A percentile compares a stretch with the other conserved stretches of the same genome.
Conservation (phyloP, 2,797 vertebrate species). For the Danio tinwini region DNA sequence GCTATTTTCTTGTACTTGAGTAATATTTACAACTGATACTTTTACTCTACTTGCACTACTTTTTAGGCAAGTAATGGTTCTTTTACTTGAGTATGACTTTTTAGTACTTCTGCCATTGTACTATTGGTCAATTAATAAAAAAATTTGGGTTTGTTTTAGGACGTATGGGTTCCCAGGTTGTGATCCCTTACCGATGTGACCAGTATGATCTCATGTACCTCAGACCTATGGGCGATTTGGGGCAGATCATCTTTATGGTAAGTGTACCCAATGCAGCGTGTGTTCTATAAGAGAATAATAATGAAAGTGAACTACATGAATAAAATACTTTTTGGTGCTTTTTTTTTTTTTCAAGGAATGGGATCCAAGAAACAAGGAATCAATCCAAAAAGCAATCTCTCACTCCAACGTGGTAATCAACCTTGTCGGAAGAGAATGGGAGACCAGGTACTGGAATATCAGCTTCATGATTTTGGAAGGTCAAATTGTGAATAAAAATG, state of each 20-base stretch:
- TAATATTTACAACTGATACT: no score
- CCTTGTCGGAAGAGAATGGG: conserved; percentile 92
- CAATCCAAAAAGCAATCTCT: conserved; percentile 85
- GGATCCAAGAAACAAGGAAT: conserved; percentile 87
- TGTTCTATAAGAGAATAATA: neutral
- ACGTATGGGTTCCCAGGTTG: conserved; percentile 89
- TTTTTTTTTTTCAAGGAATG: conserved; percentile 82
- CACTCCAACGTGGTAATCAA: conserved; percentile 95
- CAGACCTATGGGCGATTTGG: conserved; percentile 94
- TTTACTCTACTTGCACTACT: no score
- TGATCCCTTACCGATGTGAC: conserved; percentile 92
- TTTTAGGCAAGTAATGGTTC: no score
- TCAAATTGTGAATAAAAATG: neutral
- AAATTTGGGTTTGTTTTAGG: conserved; percentile 73
- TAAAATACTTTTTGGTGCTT: neutral
- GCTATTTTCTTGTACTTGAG: no score
- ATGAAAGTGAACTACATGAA: neutral
- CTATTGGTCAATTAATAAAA: neutral
- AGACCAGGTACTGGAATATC: conserved; percentile 83
- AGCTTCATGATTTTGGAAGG: neutral
- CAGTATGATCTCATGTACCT: conserved; percentile 90
- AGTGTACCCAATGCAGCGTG: conserved; percentile 24
- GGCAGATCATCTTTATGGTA: conserved; percentile 93
- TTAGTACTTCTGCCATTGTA: neutral
- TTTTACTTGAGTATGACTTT: no score